A percentile compares a stretch with the other conserved stretches of the same genome.
phyloP scores from a whole-genome alignment of 1,140 invertebrate genomes.

The Platorchestia sp. region DNA sequence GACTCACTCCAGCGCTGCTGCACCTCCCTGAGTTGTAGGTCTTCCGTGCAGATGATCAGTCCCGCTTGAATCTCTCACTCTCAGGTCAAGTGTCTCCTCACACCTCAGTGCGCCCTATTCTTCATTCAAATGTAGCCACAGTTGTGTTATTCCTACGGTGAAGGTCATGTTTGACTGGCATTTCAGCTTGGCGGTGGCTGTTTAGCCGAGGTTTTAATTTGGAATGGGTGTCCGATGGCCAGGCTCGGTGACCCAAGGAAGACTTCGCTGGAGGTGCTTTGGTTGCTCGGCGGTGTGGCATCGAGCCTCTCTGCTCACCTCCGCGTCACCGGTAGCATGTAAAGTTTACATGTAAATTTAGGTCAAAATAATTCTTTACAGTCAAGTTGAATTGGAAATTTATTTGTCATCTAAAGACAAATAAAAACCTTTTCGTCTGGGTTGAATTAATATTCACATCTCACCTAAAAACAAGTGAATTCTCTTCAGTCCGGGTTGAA shows the following conservation, averaged over 20 bases:
- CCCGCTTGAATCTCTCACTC: not conserved
- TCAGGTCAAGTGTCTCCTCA: constrained; percentile 18
- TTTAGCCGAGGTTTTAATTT: constrained; percentile 5
- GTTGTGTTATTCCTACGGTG: not conserved
- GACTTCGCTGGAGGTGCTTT: not conserved
- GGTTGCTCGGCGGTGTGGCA: not conserved
- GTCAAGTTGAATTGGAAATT: no score
- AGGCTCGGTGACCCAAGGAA: not conserved
- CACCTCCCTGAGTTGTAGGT: constrained; percentile 3
- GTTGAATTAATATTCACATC: no score
- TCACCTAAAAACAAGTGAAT: no score
- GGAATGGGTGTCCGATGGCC: constrained; percentile 2
- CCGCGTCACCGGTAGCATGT: no score
- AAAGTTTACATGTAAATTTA: no score
- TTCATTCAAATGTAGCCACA: not conserved
- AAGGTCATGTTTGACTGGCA: not conserved
- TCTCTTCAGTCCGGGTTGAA: no score
- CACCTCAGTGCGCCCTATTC: not conserved
- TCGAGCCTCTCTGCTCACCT: no score
- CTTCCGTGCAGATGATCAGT: constrained; percentile 34
- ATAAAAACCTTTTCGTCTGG: no score
- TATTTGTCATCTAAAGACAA: no score
- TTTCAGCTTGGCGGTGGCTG: not conserved
- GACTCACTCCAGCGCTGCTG: not conserved
- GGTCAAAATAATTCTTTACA: no score